Evolutionary conservation across 2,113 vertebrate species (phyloP), one percentile per base, ranked within the genome.

Genomic region (Xerus inauris): DNA sequence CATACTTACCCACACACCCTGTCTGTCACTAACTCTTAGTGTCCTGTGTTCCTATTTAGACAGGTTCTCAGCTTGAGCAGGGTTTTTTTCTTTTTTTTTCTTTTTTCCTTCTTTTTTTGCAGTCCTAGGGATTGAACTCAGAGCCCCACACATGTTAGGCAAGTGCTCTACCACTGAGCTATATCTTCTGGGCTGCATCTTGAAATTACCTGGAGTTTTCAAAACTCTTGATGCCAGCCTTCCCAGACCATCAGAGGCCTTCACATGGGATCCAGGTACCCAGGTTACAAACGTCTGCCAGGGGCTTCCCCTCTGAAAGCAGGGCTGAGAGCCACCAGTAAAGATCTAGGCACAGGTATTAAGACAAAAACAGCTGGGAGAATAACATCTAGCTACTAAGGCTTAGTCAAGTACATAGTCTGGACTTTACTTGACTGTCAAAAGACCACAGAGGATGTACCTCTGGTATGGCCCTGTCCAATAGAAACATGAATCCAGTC

Each of bases 1-100:
- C 35, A 42, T 57, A 76, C 0, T 19, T 20, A 32, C 10, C 42
- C 0, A 0, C 79, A 13, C 8, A 45, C 59, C 40, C 17, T 6
- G 7, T 28, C 81, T 16, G 22, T 71, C 26, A 49, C 51, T 8
- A 16, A 73, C 40, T 12, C 35, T 47, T 30, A 0, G 2, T 45
- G 73, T 82, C 51, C 26, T 0, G 26, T 62, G 32, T 8, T 80
- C 22, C 20, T 62, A 3, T 67, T 77, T 12, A 69, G 51, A 24
- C 30, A 47, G 2, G 12, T 32, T 88, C 45, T 86, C 28, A 30
- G 76, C 64, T 54, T 80, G 13, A 1, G 71, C 47, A 35, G 65
- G n/a, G n/a, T n/a, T n/a, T n/a, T n/a, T 64, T 28, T 64, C 11
- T 8, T 8, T 26, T 26, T 8, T 26, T 62, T 24, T 47, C 22